Evolutionary conservation across 2,797 vertebrate genomes (phyloP).

Genomic region (Anomalospiza imberbis): DNA sequence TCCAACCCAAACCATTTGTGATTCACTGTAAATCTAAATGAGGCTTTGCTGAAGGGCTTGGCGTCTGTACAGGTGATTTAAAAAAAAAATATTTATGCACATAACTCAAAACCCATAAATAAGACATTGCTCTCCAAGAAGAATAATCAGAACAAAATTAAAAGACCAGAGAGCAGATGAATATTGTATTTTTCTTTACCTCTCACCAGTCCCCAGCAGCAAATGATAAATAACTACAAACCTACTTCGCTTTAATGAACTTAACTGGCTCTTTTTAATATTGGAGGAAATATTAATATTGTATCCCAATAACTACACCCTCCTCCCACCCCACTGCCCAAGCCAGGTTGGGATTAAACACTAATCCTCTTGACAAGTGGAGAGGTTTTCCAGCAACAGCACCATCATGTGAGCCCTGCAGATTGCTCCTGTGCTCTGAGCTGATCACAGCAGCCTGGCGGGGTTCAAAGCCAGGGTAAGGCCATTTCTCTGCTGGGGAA

Average conservation of each 20-base stretch:
- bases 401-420: background rate
- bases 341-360: background rate
- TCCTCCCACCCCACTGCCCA: background rate
- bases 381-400: constrained; percentile 19
- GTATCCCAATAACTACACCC: background rate
- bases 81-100: constrained; percentile 5
- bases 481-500: background rate
- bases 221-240: constrained; percentile 46
- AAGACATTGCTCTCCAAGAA: constrained; percentile 48
- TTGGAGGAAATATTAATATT: constrained; percentile 24
- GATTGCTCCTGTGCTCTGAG: background rate
- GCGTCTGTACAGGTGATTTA: background rate
- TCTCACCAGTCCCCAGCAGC: background rate
- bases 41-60: constrained; percentile 1
- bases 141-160: constrained; percentile 34
- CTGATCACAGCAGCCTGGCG: background rate
- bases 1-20: background rate
- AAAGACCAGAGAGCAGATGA: constrained; percentile 14
- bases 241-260: constrained; percentile 17
- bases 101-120: constrained; percentile 36
- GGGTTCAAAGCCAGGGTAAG: background rate
- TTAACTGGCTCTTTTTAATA: background rate
- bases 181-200: constrained; percentile 37
- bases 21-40: background rate
- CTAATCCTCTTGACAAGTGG: background rate